Evolutionary conservation across 2,888 invertebrate genomes (phyloP), one percentile per base, ranked within the genome.

Genomic region (Rhagonycha fulva): DNA sequence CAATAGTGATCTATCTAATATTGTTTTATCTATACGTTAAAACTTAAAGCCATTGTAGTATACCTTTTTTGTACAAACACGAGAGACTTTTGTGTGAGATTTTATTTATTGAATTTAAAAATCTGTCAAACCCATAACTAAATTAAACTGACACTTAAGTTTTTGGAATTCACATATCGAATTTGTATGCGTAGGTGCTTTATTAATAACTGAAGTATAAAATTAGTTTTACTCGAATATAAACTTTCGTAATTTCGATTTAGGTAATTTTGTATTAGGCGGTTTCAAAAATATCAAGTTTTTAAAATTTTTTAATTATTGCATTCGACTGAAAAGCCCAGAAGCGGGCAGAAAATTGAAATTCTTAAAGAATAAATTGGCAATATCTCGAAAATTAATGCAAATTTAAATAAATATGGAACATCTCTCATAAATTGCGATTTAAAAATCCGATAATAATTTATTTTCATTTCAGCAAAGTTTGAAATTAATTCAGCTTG

Each of bases 401-500:
- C 75, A 77, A 75, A 77, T 77, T 77, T 75, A 75, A 77, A 77
- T 77, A 77, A 77, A 77, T 77, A 77, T 75, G 77, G 77, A 77
- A 77, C 77, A 77, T 77, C 77, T 77, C 75, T 75, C 77, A 77
- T 77, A 77, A 77, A 77, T 75, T 77, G 77, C 75, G 76, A 78
- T 76, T 71, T 78, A 78, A 77, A 79, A 79, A 80, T 81, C 78
- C 79, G 77, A 78, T 79, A 80, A 81, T 80, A 80, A 81, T 81
- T 80, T 81, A 80, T 81, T 81, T 78, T 78, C 79, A 76, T 80
- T 77, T 78, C 79, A 73, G 78, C 70, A 75, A 81, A 81, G 78
- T 82, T 81, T 79, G 80, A 80, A 82, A 82, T 82, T 81, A 82
- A 81, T 81, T 80, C 80, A 76, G 76, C 72, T 68, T 77, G 76